Percentiles rank a stretch among this genome's conserved stretches.
Evolutionary conservation across 2,113 vertebrate genomes (phyloP).

Genomic region (Erythrocercus mccallii): DNA sequence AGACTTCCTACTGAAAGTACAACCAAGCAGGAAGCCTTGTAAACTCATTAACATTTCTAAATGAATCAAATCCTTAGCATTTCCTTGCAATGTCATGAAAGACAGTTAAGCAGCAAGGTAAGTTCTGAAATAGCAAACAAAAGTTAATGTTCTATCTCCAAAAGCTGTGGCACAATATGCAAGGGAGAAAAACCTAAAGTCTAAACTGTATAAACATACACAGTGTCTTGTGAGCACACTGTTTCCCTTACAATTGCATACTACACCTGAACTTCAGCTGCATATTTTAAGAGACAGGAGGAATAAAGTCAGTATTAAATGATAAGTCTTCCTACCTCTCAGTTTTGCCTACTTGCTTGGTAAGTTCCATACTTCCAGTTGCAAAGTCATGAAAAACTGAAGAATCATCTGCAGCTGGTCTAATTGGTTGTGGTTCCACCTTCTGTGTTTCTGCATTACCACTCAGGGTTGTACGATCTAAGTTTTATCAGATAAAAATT

Average conservation of each 20-base stretch:
- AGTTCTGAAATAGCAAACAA: neutral
- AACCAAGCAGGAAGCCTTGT: neutral
- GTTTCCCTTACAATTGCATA: fast-evolving
- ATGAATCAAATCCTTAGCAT: neutral
- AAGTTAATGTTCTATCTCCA: neutral
- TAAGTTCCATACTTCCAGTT: neutral
- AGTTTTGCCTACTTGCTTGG: neutral
- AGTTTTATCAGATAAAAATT: slow-evolving; percentile 17
- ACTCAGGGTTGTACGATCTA: neutral
- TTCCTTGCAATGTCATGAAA: neutral
- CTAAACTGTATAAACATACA: neutral
- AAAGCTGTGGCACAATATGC: neutral
- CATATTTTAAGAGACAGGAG: neutral
- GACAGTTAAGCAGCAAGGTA: neutral
- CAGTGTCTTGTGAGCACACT: neutral
- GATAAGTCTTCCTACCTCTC: slow-evolving; percentile 54
- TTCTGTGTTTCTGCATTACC: slow-evolving; percentile 22
- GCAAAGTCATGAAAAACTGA: neutral
- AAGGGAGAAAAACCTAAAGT: neutral
- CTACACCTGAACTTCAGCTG: neutral
- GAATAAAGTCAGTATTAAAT: neutral
- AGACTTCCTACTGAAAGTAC: neutral
- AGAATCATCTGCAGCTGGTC: neutral
- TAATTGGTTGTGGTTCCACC: neutral
- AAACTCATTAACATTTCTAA: neutral